Evolutionary conservation across 2,888 invertebrate genomes (phyloP).

Genomic region (Drosophila barbarae): DNA sequence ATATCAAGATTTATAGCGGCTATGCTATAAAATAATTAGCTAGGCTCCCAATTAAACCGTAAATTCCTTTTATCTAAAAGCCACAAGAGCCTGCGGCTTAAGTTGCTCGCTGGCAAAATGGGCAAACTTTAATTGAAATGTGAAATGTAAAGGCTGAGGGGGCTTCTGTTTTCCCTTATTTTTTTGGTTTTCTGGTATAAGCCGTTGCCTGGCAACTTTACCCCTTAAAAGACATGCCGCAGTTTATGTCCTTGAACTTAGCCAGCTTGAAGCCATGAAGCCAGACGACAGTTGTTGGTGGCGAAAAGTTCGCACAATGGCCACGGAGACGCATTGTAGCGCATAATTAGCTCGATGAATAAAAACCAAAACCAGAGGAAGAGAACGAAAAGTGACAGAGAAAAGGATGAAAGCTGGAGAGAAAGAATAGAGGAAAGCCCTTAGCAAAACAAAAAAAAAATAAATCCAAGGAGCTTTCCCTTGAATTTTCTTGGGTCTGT

Average conservation of each 20-base stretch:
- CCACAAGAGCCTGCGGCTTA: slow-evolving; percentile 19
- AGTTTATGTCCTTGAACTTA: slow-evolving; percentile 33
- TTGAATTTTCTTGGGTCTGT: slow-evolving; percentile 45
- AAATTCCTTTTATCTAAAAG: slow-evolving; percentile 23
- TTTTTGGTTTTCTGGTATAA: slow-evolving; percentile 10
- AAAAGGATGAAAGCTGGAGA: slow-evolving; percentile 1
- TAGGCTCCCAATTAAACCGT: slow-evolving; percentile 5
- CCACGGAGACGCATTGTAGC: slow-evolving; percentile 66
- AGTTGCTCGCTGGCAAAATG: slow-evolving; percentile 7
- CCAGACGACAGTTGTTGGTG: slow-evolving; percentile 29
- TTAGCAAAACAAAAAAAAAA: slow-evolving; percentile 17
- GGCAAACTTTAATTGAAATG: slow-evolving; percentile 37
- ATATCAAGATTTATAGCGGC: slow-evolving; percentile 16
- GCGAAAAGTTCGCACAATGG: slow-evolving; percentile 56
- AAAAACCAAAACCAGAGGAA: slow-evolving; percentile 46
- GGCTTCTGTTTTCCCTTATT: neutral
- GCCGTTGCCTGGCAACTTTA: slow-evolving; percentile 20
- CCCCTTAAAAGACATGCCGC: slow-evolving; percentile 24
- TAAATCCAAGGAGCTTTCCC: slow-evolving; percentile 4
- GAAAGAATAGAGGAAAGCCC: slow-evolving; percentile 7
- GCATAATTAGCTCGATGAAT: slow-evolving; percentile 70
- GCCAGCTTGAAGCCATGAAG: slow-evolving; percentile 14
- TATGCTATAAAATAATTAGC: slow-evolving; percentile 21
- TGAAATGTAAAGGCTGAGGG: slow-evolving; percentile 18
- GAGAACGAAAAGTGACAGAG: slow-evolving; percentile 20